These are phyloP conservation scores for Aphis gossypii DNA, from an alignment of 1,140 invertebrate genomes.

Conservation along the genomic window DNA sequence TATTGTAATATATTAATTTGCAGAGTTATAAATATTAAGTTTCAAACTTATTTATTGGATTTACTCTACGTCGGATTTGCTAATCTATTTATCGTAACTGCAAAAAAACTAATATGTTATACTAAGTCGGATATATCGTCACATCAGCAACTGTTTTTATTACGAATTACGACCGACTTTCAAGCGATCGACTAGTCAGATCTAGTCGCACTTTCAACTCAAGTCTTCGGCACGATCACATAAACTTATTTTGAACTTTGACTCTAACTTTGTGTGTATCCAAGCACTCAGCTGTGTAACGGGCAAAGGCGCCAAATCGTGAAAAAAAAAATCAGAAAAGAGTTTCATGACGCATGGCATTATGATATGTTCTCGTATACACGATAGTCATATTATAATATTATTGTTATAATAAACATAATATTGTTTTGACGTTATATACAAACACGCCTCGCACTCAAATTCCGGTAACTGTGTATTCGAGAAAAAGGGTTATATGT, in stretches of 20 bases:
- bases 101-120: neutral
- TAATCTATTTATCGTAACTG: neutral
- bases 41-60: neutral
- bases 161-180: neutral
- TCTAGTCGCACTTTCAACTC: neutral
- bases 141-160: neutral
- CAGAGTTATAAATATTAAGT: neutral
- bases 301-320: neutral
- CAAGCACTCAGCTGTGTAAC: neutral
- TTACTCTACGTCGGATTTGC: neutral
- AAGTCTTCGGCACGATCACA: neutral
- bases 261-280: neutral
- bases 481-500: too few relatives aligned
- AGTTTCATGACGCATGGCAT: neutral
- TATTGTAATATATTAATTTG: neutral
- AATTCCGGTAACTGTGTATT: too few relatives aligned
- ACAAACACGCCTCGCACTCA: too few relatives aligned
- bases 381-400: neutral
- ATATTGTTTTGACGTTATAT: neutral
- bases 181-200: neutral
- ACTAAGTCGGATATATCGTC: neutral
- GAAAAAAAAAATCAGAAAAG: neutral
- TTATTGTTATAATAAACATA: neutral
- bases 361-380: neutral
- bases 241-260: neutral